Base-by-base conservation (phyloP, 1,140 invertebrate genomes). In the Eumaeus atala region DNA sequence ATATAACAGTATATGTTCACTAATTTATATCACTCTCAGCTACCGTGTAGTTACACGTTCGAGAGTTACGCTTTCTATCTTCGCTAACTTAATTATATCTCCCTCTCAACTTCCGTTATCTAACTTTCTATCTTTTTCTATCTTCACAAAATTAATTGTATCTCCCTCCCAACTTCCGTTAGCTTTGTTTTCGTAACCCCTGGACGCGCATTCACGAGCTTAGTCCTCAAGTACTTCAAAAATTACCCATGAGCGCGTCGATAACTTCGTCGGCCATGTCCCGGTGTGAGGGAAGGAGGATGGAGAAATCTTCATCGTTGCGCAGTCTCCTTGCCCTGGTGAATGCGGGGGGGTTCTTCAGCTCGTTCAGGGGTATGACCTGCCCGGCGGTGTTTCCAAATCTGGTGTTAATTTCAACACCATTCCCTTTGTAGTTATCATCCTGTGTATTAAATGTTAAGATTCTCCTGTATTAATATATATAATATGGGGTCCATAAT, bases 271-370 rank as follows among this genome's bases (percentile, higher is more conserved):
- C 83, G 11, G 90, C 90, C 70, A 90, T 88, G 8, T 86, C 72
- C 51, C 87, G 76, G 65, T 92, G 91, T 5, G 64, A 69, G 0
- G 89, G 87, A 38, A 90, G 82, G 60, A 92, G 91, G 9, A 91
- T 72, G 0, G 91, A 91, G 68, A 92, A 92, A 47, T 90, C 76
- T 0, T 79, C 66, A 55, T 87, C 76, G 5, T 65, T 59, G 1
- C 74, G 77, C 16, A 90, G 61, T 35, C 79, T 49, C 28, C 62
- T 62, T 0, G 88, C 79, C 9, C 74, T 58, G 0, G 56, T 52
- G 33, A 90, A 72, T 38, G 87, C 59, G 0, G 89, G 89, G 1
- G 70, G 11, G 9, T 70, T 54, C 1, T 35, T 59, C 16, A 88
- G 67, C 1, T 79, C 53, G 14, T 78, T 73, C 10, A 89, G 66